Conservation (phyloP, 2,888 invertebrate genomes). For the Seira ritae region DNA sequence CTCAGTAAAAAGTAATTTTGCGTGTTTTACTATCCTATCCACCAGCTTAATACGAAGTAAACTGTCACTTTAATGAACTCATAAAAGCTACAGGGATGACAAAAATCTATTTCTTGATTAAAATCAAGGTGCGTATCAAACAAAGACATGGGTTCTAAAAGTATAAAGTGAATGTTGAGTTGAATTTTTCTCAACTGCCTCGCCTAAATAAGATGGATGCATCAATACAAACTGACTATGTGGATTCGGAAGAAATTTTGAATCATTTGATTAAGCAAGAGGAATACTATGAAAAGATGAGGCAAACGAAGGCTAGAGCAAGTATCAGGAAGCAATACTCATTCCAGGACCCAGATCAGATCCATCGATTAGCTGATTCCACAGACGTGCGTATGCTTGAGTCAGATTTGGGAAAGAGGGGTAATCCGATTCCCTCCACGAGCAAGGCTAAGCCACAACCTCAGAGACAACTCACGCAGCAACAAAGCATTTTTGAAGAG, state of each 20-base stretch:
- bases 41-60: too few species aligned
- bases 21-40: too few species aligned
- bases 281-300: conserved; percentile 30
- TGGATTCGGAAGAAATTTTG: conserved; percentile 56
- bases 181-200: too few species aligned
- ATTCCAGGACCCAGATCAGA: conserved; percentile 51
- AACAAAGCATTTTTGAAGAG: not conserved
- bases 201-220: conserved; percentile 65
- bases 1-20: too few species aligned
- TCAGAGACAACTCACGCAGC: not conserved
- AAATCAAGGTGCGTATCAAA: too few species aligned
- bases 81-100: conserved; percentile 26
- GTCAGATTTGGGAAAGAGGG: not conserved
- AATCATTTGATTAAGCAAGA: conserved; percentile 46
- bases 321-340: conserved; percentile 39
- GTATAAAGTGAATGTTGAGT: too few species aligned
- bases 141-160: too few species aligned
- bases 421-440: not conserved
- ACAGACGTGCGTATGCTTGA: not conserved
- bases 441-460: not conserved
- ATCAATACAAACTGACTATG: conserved; percentile 62
- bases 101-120: too few species aligned
- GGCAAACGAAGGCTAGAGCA: not conserved
- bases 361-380: conserved; percentile 50
- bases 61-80: conserved; percentile 37